Conservation (phyloP, 2,888 invertebrate genomes). For the Tuberolachnus salignus region DNA sequence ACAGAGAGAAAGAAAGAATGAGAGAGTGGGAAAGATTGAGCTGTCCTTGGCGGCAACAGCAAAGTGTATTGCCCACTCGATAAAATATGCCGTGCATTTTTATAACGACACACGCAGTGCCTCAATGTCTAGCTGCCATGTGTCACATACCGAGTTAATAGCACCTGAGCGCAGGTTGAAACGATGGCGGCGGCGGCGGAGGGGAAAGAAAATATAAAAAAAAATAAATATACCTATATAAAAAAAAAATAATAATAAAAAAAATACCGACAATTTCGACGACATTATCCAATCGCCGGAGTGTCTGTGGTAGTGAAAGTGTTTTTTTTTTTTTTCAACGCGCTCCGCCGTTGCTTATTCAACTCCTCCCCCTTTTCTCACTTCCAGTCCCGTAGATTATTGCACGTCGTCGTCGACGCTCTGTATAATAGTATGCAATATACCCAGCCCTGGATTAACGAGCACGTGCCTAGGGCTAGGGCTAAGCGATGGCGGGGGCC, state of each 20-base stretch:
- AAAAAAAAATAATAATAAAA: not conserved
- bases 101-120: conserved; percentile 10
- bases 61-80: conserved; percentile 1
- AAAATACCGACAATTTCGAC: conserved; percentile 12
- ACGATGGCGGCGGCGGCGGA: not conserved
- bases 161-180: not conserved
- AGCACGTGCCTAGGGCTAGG: too few species aligned
- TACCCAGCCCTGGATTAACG: too few species aligned
- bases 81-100: conserved; percentile 38
- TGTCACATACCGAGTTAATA: conserved; percentile 12
- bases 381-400: conserved; percentile 20
- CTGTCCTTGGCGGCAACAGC: conserved; percentile 15
- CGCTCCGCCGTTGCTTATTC: not conserved
- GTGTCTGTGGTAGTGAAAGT: conserved; percentile 44
- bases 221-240: too few species aligned
- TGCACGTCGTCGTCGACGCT: conserved; percentile 29
- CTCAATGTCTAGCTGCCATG: conserved; percentile 37
- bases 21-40: conserved; percentile 11
- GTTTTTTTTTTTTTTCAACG: conserved; percentile 18
- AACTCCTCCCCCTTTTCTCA: conserved; percentile 38
- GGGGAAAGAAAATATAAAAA: not conserved
- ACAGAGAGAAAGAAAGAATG: not conserved
- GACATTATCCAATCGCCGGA: conserved; percentile 40
- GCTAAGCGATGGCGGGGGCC: too few species aligned
- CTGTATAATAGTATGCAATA: too few species aligned